Percentiles rank a stretch among this genome's conserved stretches.
Evolutionary conservation across 2,113 vertebrate species (phyloP).

Genomic region (Pteropus alecto): DNA sequence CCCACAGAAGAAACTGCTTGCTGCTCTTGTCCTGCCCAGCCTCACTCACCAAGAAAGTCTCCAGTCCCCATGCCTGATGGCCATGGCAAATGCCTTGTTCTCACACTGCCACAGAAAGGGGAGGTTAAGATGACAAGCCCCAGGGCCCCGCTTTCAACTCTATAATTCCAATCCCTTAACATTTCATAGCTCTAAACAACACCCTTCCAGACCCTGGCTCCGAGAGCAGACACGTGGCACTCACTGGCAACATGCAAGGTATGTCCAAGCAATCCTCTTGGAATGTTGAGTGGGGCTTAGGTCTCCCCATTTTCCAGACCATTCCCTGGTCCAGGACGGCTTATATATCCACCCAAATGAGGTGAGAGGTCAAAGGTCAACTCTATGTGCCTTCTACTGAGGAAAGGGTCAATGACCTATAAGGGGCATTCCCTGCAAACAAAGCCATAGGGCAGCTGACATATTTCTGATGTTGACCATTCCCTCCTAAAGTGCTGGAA

Average conservation of each 20-base stretch:
- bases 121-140: background rate
- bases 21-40: background rate
- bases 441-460: background rate
- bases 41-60: background rate
- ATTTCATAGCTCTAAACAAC: background rate
- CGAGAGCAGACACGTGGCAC: fast-evolving
- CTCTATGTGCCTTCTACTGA: background rate
- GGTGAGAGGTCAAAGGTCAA: background rate
- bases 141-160: background rate
- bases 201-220: background rate
- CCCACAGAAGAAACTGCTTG: too few species aligned
- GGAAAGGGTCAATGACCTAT: background rate
- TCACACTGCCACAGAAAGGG: background rate
- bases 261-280: background rate
- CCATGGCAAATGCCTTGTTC: background rate
- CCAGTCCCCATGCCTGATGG: background rate
- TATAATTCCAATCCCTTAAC: background rate
- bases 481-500: background rate
- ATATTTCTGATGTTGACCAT: background rate
- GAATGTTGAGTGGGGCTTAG: too few species aligned
- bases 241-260: background rate
- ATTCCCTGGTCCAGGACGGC: background rate
- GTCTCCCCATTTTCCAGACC: background rate
- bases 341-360: background rate
- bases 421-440: background rate